Evolutionary conservation across 1,140 invertebrate genomes (phyloP).

Genomic region (Ceratina japonica): DNA sequence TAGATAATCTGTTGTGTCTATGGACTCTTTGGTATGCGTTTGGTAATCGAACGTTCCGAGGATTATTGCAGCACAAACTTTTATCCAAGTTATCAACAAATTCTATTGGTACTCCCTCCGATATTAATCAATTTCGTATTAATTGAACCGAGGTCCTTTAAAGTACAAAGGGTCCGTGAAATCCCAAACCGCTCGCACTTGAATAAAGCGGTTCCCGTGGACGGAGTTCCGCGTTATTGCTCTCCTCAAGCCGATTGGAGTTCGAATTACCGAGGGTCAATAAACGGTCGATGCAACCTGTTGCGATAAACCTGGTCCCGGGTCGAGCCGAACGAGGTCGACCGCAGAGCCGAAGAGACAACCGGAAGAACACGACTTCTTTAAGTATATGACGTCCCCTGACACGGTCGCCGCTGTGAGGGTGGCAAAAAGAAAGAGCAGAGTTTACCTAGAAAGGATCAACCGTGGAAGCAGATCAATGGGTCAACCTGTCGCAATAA

Average conservation of each 20-base stretch:
- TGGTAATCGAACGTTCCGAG: background rate
- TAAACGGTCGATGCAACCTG: conserved; percentile 66
- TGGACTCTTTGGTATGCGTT: too few relatives aligned
- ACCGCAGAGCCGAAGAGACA: background rate
- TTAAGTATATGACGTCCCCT: too few relatives aligned
- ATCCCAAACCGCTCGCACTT: background rate
- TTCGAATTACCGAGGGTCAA: conserved; percentile 45
- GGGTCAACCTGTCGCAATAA: conserved; percentile 72
- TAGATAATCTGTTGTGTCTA: too few relatives aligned
- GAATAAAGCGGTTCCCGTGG: background rate
- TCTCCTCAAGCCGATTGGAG: conserved; percentile 24
- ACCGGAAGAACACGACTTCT: background rate
- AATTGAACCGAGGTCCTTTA: background rate
- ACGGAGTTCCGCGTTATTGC: conserved; percentile 17
- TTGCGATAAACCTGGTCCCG: conserved; percentile 67
- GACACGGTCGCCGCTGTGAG: too few relatives aligned
- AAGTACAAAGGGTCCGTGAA: background rate
- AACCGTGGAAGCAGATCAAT: conserved; percentile 35
- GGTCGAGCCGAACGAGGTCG: conserved; percentile 3
- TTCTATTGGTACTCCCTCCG: too few relatives aligned
- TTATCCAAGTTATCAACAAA: too few relatives aligned
- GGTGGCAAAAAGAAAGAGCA: too few relatives aligned
- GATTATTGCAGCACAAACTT: background rate
- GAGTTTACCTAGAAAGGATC: background rate
- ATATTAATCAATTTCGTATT: background rate